These are phyloP conservation scores for Cheilosia scutellata DNA, from an alignment of 2,888 invertebrate genomes.

Conservation along the genomic window DNA sequence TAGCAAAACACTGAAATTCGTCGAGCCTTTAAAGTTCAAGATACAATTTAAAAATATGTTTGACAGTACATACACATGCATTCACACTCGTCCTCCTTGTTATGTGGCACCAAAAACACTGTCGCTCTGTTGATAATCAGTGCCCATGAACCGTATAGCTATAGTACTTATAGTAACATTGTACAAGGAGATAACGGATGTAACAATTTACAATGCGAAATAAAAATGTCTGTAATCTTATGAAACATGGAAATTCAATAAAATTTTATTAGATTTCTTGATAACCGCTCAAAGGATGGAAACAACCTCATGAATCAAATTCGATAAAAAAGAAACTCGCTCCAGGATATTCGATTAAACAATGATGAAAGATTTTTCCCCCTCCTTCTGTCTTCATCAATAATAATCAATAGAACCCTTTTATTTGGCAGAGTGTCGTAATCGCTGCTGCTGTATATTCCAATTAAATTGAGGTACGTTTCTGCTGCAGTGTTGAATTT, in stretches of 20 bases:
- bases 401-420: conserved; percentile 70
- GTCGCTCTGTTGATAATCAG: too few species aligned
- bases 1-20: too few species aligned
- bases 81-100: too few species aligned
- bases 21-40: too few species aligned
- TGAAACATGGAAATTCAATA: conserved; percentile 71
- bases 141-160: background rate
- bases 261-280: conserved; percentile 67
- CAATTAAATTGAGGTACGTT: conserved; percentile 66
- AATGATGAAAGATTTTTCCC: conserved; percentile 48
- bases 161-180: background rate
- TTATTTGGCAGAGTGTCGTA: conserved; percentile 58
- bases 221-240: conserved; percentile 40
- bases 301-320: conserved; percentile 68
- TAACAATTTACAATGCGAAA: background rate
- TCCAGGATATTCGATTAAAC: conserved; percentile 59
- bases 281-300: conserved; percentile 65
- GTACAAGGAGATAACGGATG: background rate
- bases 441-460: conserved; percentile 58
- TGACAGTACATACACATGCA: too few species aligned
- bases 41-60: too few species aligned
- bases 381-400: conserved; percentile 47
- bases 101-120: too few species aligned
- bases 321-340: conserved; percentile 28
- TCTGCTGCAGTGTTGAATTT: conserved; percentile 71